Percentiles rank a stretch among this genome's conserved stretches.
phyloP scores from a whole-genome alignment of 2,888 invertebrate species.

The Allacma fusca region DNA sequence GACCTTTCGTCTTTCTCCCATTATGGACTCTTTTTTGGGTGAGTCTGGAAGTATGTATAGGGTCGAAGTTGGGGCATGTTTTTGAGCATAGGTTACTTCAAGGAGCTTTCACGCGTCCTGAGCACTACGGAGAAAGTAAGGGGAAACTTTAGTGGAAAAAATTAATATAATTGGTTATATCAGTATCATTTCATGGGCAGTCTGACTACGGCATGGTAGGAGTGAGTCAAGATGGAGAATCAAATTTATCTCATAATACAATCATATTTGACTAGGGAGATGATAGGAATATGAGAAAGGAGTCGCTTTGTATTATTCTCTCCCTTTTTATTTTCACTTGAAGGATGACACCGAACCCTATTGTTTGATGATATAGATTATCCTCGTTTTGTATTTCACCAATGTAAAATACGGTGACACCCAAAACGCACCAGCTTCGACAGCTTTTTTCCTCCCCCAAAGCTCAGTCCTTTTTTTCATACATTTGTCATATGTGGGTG shows the following conservation, averaged over 20 bases:
- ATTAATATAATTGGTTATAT: conserved; percentile 5
- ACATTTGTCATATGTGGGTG: too few species aligned
- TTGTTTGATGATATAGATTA: too few species aligned
- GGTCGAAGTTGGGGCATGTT: background rate
- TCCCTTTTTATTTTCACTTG: too few species aligned
- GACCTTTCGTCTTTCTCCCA: background rate
- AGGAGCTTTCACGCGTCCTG: background rate
- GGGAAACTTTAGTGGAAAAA: background rate
- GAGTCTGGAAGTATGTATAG: too few species aligned
- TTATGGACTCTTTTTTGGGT: too few species aligned
- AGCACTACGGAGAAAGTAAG: background rate
- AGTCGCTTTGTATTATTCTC: background rate
- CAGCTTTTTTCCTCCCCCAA: too few species aligned
- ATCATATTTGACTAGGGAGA: background rate
- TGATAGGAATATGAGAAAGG: background rate
- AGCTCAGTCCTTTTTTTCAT: too few species aligned
- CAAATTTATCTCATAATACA: background rate
- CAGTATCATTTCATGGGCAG: background rate
- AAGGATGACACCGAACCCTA: too few species aligned
- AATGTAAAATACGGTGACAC: too few species aligned
- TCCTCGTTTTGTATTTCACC: too few species aligned
- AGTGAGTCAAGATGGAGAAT: background rate
- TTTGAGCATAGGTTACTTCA: background rate
- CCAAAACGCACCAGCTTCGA: too few species aligned
- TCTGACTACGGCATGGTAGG: background rate